Conservation (phyloP, 92 coral and sea anemone species). For the Plumapathes pennacea region DNA sequence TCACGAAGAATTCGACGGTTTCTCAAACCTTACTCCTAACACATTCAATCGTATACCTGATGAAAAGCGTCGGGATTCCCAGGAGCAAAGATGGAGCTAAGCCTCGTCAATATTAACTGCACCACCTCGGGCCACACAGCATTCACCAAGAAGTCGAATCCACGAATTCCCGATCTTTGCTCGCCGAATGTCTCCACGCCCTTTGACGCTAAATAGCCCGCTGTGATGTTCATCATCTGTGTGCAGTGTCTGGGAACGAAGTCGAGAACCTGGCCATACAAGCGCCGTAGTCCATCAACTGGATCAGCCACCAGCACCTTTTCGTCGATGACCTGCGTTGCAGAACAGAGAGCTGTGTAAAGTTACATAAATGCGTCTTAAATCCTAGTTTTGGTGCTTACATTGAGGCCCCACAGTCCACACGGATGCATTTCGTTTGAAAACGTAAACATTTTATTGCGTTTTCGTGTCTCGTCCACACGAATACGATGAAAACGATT, state of each 20-base stretch:
- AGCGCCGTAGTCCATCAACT: slow-evolving; percentile 52
- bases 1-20: too few relatives aligned
- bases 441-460: too few relatives aligned
- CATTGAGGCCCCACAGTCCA: too few relatives aligned
- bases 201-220: slow-evolving; percentile 68
- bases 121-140: slow-evolving; percentile 98
- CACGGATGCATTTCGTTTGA: too few relatives aligned
- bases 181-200: slow-evolving; percentile 54
- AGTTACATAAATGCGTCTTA: too few relatives aligned
- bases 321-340: slow-evolving; percentile 78
- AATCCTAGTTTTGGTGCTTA: too few relatives aligned
- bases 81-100: slow-evolving; percentile 93
- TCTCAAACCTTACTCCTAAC: too few relatives aligned
- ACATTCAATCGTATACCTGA: too few relatives aligned
- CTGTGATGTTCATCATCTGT: slow-evolving; percentile 84
- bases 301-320: slow-evolving; percentile 61
- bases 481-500: too few relatives aligned
- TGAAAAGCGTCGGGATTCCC: slow-evolving; percentile 97
- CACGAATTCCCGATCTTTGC: slow-evolving; percentile 84
- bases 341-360: too few relatives aligned
- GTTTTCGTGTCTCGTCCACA: too few relatives aligned
- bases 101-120: slow-evolving; percentile 66
- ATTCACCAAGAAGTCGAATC: slow-evolving; percentile 90
- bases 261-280: slow-evolving; percentile 84
- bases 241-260: slow-evolving; percentile 92